These are phyloP conservation scores for Cichladusa arquata DNA, from an alignment of 2,113 vertebrate species.

Conservation along the genomic window DNA sequence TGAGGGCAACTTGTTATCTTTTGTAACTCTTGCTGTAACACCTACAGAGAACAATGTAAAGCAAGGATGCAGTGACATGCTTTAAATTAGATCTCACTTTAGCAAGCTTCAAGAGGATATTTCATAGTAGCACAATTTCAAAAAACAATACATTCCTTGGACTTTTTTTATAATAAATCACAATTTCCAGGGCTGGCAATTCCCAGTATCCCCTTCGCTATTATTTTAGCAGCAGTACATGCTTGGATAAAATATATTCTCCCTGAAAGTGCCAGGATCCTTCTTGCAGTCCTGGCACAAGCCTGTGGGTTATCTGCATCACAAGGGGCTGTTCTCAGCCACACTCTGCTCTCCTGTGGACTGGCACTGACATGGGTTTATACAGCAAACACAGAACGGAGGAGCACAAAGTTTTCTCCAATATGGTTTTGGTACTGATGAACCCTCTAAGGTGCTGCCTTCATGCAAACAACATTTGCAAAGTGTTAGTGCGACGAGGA, in stretches of 20 bases:
- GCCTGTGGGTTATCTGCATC: not conserved
- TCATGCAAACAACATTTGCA: not conserved
- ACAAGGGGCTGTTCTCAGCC: not conserved
- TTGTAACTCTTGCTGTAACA: not conserved
- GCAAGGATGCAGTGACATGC: not conserved
- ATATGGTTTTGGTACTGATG: not conserved
- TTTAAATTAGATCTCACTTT: slow-evolving; percentile 51
- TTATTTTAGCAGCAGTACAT: not conserved
- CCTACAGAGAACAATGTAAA: slow-evolving; percentile 12
- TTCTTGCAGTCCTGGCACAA: not conserved
- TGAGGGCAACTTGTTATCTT: not conserved
- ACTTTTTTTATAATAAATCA: slow-evolving; percentile 10
- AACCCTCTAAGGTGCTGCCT: not conserved
- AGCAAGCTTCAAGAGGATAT: not conserved
- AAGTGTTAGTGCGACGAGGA: not conserved
- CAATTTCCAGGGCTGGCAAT: not conserved
- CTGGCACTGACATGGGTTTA: not conserved
- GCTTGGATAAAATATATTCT: slow-evolving; percentile 8
- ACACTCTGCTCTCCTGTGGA: not conserved
- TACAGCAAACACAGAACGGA: not conserved
- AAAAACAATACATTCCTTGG: slow-evolving; percentile 5
- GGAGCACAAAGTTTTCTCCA: not conserved
- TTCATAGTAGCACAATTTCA: slow-evolving; percentile 9
- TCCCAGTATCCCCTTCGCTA: slow-evolving; percentile 15
- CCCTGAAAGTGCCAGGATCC: not conserved